A percentile compares a stretch with the other conserved stretches of the same genome.
Conservation (phyloP, 1,140 invertebrate species). For the Atta cephalotes region DNA sequence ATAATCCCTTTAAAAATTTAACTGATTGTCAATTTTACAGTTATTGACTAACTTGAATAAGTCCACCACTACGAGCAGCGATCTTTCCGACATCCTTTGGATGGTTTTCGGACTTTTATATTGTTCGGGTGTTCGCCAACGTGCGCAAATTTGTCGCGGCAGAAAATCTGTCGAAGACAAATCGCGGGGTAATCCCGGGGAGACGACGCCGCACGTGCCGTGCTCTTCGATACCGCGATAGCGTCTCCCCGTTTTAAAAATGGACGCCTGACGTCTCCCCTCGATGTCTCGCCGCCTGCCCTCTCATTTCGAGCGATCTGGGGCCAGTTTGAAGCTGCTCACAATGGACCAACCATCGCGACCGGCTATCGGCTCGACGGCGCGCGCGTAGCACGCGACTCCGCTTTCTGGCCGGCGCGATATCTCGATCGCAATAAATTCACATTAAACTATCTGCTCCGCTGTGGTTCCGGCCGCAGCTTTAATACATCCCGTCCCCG, state of each 20-base stretch:
- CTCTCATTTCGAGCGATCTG: conserved; percentile 57
- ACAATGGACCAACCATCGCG: conserved; percentile 65
- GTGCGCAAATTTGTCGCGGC: conserved; percentile 52
- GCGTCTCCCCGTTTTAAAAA: conserved; percentile 70
- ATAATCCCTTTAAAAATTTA: background rate
- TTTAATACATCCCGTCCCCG: conserved; percentile 78
- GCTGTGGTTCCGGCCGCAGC: conserved; percentile 78
- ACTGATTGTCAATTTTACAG: conserved; percentile 7
- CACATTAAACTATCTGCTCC: conserved; percentile 85
- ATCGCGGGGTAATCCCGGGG: conserved; percentile 37
- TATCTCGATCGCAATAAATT: conserved; percentile 86
- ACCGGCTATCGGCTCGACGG: conserved; percentile 80
- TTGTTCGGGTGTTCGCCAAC: background rate
- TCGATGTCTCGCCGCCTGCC: conserved; percentile 19
- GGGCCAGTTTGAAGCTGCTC: conserved; percentile 55
- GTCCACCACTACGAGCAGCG: background rate
- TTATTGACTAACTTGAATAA: conserved; percentile 13
- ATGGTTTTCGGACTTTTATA: background rate
- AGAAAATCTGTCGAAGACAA: conserved; percentile 29
- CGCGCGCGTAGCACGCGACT: conserved; percentile 81
- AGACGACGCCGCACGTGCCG: conserved; percentile 64
- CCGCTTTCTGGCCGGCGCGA: conserved; percentile 81
- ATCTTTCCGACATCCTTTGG: background rate
- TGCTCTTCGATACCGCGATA: conserved; percentile 61
- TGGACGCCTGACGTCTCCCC: conserved; percentile 12